A percentile compares a stretch with the other conserved stretches of the same genome.
Conservation (phyloP, 2,113 vertebrate genomes). For the Oreochromis spilurus region DNA sequence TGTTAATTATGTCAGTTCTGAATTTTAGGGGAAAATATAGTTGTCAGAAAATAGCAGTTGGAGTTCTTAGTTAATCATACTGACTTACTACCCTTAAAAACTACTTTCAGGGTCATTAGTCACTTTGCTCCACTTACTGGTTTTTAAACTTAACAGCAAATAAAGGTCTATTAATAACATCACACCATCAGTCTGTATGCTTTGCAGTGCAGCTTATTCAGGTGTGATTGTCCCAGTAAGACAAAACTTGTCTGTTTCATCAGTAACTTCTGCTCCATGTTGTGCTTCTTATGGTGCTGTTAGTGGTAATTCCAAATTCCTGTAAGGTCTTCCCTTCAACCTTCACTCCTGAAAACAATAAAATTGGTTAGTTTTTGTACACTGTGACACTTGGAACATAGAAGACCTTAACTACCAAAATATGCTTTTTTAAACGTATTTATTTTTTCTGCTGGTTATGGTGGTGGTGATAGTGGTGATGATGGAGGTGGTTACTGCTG, state of each 20-base stretch:
- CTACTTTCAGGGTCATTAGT: background rate
- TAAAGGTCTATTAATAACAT: background rate
- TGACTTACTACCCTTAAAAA: background rate
- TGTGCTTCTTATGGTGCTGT: background rate
- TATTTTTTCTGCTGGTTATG: background rate
- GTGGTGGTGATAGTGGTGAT: background rate
- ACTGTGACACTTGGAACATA: background rate
- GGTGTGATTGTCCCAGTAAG: background rate
- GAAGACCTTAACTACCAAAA: background rate
- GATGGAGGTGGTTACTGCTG: background rate
- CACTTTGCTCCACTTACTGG: background rate
- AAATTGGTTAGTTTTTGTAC: background rate
- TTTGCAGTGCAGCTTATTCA: background rate
- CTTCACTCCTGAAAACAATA: background rate
- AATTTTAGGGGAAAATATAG: background rate
- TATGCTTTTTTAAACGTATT: background rate
- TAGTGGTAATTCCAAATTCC: background rate
- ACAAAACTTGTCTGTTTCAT: background rate
- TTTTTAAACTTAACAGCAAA: background rate
- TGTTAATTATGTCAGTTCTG: background rate
- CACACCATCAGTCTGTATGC: background rate
- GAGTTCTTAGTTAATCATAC: background rate
- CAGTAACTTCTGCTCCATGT: background rate
- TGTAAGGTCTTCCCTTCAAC: background rate
- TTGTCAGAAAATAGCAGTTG: background rate